A percentile compares a stretch with the other conserved stretches of the same genome.
Conservation (phyloP, 2,113 vertebrate species). For the Deroptyus accipitrinus region DNA sequence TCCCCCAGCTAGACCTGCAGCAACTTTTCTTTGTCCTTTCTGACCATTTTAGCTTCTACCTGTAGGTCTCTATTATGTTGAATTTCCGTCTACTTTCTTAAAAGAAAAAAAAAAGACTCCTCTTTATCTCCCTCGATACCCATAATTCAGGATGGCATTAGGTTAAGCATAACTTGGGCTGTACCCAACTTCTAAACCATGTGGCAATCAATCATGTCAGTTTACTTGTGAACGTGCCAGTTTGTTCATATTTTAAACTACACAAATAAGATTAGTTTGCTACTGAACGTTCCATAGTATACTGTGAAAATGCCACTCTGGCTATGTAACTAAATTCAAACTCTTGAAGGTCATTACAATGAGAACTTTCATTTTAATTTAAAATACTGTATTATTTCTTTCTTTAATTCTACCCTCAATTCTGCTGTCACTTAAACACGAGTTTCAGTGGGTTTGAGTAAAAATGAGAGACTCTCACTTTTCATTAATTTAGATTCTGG, state of each 20-base stretch:
- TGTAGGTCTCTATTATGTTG: background rate
- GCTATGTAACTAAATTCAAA: background rate
- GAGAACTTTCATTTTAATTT: background rate
- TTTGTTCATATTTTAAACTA: background rate
- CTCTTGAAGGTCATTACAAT: background rate
- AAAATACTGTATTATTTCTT: background rate
- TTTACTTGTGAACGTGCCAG: background rate
- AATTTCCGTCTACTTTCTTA: background rate
- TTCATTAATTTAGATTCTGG: background rate
- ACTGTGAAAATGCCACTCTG: background rate
- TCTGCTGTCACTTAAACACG: background rate
- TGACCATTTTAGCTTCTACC: background rate
- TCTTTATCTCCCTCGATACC: background rate
- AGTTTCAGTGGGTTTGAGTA: background rate
- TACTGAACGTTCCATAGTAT: background rate
- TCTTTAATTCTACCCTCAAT: background rate
- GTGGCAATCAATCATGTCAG: background rate
- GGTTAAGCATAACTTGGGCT: background rate
- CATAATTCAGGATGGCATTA: background rate
- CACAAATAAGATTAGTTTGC: conserved; percentile 1
- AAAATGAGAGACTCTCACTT: background rate
- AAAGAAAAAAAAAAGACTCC: background rate
- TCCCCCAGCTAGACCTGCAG: background rate
- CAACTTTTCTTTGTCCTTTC: background rate
- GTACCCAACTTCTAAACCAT: background rate